Conservation (phyloP, 2,797 vertebrate genomes). For the Clarias fuscus region DNA sequence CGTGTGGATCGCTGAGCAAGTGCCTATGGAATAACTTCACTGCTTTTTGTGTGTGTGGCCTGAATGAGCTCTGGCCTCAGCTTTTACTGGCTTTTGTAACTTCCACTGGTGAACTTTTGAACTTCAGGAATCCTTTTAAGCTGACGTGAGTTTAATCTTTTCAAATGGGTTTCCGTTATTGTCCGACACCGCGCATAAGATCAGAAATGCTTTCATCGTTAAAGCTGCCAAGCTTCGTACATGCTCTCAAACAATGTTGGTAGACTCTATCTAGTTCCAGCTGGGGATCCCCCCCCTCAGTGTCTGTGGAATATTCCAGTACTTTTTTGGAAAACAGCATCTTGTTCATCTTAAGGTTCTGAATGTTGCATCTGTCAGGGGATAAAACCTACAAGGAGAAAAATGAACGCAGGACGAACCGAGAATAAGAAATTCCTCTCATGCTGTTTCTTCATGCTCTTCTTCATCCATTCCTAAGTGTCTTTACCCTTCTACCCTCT, state of each 20-base stretch:
- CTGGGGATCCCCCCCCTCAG: background rate
- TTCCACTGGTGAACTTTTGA: constrained; percentile 8
- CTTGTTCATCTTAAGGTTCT: constrained; percentile 19
- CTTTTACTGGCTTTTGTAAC: constrained; percentile 1
- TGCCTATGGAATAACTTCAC: constrained; percentile 8
- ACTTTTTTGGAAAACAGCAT: background rate
- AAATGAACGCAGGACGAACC: background rate
- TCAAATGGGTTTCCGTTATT: background rate
- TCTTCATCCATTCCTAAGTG: background rate
- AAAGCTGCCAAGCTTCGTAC: background rate
- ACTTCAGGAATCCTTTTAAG: background rate
- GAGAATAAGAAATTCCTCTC: constrained; percentile 4
- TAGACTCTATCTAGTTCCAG: background rate
- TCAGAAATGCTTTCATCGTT: background rate
- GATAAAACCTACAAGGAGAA: background rate
- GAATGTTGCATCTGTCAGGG: background rate
- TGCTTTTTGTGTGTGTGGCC: background rate
- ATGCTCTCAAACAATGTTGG: background rate
- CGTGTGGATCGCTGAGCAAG: constrained; percentile 27
- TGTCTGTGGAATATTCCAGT: background rate
- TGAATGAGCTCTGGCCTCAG: background rate
- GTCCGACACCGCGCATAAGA: background rate
- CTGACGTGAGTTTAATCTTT: background rate
- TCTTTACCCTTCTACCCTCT: background rate
- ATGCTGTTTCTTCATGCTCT: background rate